A percentile compares a stretch with the other conserved stretches of the same genome.
Conservation (phyloP, 2,888 invertebrate species). For the Polydrusus tereticollis region DNA sequence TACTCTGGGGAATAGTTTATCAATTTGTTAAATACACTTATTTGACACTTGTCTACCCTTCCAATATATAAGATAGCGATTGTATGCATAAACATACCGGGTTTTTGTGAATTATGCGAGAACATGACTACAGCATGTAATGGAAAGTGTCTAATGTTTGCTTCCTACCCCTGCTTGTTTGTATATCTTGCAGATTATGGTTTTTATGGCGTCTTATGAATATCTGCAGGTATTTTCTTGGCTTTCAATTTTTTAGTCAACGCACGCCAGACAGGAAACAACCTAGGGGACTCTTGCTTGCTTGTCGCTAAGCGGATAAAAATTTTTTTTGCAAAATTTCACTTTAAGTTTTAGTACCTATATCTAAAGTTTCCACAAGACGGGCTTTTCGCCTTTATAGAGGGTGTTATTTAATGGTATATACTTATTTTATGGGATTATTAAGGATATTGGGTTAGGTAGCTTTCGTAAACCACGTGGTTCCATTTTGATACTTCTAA, state of each 20-base stretch:
- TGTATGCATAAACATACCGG: constrained; percentile 38
- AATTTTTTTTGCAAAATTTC: too few species aligned
- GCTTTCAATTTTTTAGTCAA: background rate
- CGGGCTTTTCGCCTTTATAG: too few species aligned
- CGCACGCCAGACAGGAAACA: too few species aligned
- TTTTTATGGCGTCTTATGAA: constrained; percentile 39
- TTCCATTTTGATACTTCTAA: too few species aligned
- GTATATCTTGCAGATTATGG: constrained; percentile 40
- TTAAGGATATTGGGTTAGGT: too few species aligned
- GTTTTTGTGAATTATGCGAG: constrained; percentile 40
- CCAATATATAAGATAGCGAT: constrained; percentile 29
- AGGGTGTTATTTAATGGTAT: too few species aligned
- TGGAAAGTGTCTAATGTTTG: constrained; percentile 44
- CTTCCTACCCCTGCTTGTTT: constrained; percentile 28
- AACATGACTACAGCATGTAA: constrained; percentile 41
- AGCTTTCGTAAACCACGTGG: too few species aligned
- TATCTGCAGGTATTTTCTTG: constrained; percentile 30
- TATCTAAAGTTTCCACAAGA: too few species aligned
- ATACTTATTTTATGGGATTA: too few species aligned
- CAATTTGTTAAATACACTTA: constrained; percentile 45
- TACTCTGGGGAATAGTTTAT: constrained; percentile 42
- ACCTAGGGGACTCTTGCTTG: too few species aligned
- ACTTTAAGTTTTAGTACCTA: too few species aligned
- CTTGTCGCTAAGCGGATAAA: too few species aligned
- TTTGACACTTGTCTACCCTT: constrained; percentile 46